Percentiles rank a stretch among this genome's conserved stretches.
Conservation (phyloP, 2,113 vertebrate genomes). For the Oncorhynchus tshawytscha region DNA sequence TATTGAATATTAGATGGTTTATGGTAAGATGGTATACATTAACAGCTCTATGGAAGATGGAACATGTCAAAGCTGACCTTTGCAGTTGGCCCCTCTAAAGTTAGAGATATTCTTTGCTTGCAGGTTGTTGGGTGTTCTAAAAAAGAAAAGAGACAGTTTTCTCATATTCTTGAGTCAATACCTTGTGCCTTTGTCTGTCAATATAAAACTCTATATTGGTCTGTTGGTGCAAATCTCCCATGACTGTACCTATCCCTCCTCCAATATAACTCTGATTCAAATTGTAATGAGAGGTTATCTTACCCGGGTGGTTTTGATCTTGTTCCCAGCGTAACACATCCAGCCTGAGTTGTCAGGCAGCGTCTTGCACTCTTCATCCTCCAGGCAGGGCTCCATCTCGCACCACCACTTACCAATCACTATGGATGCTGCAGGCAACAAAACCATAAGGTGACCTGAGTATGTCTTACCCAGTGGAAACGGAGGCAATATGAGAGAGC, state of each 20-base stretch:
- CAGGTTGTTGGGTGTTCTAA: constrained; percentile 71
- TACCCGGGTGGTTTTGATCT: constrained; percentile 83
- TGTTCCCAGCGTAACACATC: constrained; percentile 82
- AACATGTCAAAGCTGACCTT: constrained; percentile 50
- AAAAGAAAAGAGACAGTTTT: constrained; percentile 3
- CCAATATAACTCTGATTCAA: constrained; percentile 14
- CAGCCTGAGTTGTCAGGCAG: constrained; percentile 84
- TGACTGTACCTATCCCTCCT: background rate
- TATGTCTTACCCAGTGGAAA: constrained; percentile 18
- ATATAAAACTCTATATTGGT: background rate
- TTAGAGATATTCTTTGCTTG: constrained; percentile 3
- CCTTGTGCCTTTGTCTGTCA: no score
- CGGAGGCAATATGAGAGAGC: constrained; percentile 22
- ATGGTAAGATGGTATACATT: background rate
- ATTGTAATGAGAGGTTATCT: constrained; percentile 57
- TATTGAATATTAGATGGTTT: no score
- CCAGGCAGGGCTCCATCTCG: constrained; percentile 85
- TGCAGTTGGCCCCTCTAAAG: constrained; percentile 35
- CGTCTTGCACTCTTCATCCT: constrained; percentile 82
- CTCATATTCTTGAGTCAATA: no score
- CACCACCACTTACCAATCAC: constrained; percentile 86
- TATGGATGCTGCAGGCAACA: constrained; percentile 75
- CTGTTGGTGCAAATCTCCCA: constrained; percentile 10
- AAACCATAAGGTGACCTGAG: constrained; percentile 42
- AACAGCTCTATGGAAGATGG: no score